Evolutionary conservation across 2,113 vertebrate species (phyloP), one percentile per base, ranked within the genome.

Genomic region (Chaenogobius annularis): DNA sequence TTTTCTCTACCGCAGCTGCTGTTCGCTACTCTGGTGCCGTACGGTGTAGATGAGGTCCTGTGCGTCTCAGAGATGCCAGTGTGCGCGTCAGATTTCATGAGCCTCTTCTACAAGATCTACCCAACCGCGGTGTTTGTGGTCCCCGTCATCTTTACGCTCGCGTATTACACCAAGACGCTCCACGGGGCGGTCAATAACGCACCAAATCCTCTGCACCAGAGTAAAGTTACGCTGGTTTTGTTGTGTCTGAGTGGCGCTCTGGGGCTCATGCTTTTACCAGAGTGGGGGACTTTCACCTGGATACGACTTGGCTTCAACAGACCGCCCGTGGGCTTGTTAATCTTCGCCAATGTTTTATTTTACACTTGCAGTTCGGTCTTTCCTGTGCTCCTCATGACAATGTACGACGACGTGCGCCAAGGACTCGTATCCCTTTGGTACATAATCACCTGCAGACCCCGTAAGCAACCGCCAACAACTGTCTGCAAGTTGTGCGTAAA

Each of bases 231-330:
- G 37, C 82, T 92, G 56, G 85, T 92, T 37, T 56, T 94, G 1
- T 69, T 94, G 71, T 91, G 89, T 52, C 76, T 94, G 0, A 93
- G 89, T 54, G 83, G 88, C 23, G 83, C 91, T 0, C 90, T 93
- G 0, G 89, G 92, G 10, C 88, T 94, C 68, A 82, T 92, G 90
- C 83, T 93, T 78, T 86, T 95, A 9, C 94, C 94, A 0, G 92
- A 93, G 54, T 95, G 94, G 94, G 90, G 87, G 0, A 79, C 87
- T 0, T 94, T 94, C 92, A 88, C 91, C 13, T 95, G 94, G 94
- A 79, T 87, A 48, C 44, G 90, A 11, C 90, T 93, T 0, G 80
- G 89, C 3, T 70, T 78, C 73, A 80, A 73, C 79, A 87, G 76
- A 17, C 93, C 93, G 1, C 91, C 93, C 0, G 81, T 72, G 8